phyloP scores from a whole-genome alignment of 1,140 invertebrate genomes.

The Harpegnathos saltator region DNA sequence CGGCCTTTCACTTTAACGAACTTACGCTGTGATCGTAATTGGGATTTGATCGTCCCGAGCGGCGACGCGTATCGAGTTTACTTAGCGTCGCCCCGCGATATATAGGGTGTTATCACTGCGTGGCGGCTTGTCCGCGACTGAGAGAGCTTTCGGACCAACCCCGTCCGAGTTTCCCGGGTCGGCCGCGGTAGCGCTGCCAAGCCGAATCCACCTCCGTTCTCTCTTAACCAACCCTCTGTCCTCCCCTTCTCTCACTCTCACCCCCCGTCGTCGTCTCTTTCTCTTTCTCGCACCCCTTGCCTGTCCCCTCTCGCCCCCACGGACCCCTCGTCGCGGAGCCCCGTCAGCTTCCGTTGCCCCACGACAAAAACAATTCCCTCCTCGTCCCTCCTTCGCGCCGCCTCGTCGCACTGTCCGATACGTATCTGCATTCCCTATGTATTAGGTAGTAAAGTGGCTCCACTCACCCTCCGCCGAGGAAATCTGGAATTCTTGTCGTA shows the following conservation, averaged over 20 bases:
- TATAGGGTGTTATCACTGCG: constrained; percentile 71
- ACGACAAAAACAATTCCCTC: constrained; percentile 68
- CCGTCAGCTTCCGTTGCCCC: constrained; percentile 51
- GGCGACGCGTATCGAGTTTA: constrained; percentile 29
- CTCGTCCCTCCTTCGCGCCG: not conserved
- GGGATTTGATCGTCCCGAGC: constrained; percentile 11
- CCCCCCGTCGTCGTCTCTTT: not conserved
- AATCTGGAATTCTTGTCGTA: constrained; percentile 63
- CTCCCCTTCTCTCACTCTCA: not conserved
- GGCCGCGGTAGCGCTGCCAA: constrained; percentile 75
- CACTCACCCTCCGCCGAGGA: constrained; percentile 45
- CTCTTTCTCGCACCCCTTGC: constrained; percentile 25
- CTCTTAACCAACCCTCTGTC: constrained; percentile 56
- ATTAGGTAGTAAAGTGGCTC: constrained; percentile 59
- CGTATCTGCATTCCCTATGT: constrained; percentile 51
- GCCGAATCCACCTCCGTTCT: constrained; percentile 65
- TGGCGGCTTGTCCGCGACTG: constrained; percentile 79
- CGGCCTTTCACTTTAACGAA: not conserved
- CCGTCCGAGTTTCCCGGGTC: constrained; percentile 76
- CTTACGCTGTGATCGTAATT: not conserved
- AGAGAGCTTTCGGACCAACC: constrained; percentile 75
- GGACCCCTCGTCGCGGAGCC: constrained; percentile 24
- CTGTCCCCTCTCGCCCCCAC: constrained; percentile 14
- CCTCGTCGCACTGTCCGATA: constrained; percentile 45
- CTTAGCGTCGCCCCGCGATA: constrained; percentile 46